These are phyloP conservation scores for Epistrophella euchroma DNA, from an alignment of 2,888 invertebrate genomes.

Conservation along the genomic window DNA sequence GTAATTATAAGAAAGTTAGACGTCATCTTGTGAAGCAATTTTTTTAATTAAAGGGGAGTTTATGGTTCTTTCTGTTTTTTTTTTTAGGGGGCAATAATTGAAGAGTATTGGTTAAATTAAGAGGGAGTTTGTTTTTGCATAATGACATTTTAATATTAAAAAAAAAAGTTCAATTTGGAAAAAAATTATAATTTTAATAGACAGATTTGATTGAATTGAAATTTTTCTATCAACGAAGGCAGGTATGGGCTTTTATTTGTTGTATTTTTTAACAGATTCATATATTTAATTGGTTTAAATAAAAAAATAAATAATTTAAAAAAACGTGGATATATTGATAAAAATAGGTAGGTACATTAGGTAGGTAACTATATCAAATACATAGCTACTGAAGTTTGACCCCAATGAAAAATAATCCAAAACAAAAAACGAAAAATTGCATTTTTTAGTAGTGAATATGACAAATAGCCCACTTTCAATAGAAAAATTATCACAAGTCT, in stretches of 20 bases:
- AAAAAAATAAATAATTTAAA: no score
- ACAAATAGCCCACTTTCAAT: no score
- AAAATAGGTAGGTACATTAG: no score
- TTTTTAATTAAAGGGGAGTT: conserved; percentile 41
- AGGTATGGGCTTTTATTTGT: background rate
- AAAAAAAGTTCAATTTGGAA: background rate
- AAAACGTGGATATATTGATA: no score
- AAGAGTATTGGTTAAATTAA: background rate
- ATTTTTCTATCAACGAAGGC: background rate
- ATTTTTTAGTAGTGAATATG: no score
- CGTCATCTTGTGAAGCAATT: conserved; percentile 40
- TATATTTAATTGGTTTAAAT: no score
- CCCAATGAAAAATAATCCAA: no score
- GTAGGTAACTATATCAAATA: no score
- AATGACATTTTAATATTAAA: conserved; percentile 48
- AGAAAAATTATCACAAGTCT: no score
- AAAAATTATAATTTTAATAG: background rate
- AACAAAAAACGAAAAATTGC: no score
- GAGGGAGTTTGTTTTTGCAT: conserved; percentile 34
- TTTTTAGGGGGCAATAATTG: background rate
- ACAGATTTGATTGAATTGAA: background rate
- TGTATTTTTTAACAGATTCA: background rate
- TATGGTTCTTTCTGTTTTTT: background rate
- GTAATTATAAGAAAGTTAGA: conserved; percentile 56
- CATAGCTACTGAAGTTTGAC: no score